Conservation (phyloP, 2,797 vertebrate genomes). For the Chelonia mydas region DNA sequence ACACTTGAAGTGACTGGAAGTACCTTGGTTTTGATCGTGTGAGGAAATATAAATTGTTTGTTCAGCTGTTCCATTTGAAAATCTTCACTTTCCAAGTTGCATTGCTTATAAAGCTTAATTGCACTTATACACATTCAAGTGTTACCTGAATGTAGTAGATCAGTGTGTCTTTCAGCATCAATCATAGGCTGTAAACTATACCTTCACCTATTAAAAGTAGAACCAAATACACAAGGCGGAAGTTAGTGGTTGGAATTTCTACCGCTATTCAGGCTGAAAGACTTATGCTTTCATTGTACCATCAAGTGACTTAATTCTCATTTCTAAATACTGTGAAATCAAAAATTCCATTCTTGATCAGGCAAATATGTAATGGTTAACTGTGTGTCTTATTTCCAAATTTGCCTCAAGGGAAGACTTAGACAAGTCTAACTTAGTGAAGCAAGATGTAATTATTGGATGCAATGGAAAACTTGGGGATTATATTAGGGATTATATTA, state of each 20-base stretch:
- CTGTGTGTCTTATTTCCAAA: neutral
- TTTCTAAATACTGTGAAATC: rapidly evolving
- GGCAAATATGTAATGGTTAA: neutral
- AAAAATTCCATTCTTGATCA: neutral
- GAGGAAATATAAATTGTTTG: neutral
- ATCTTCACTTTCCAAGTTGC: neutral
- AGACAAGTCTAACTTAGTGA: slow-evolving; percentile 15
- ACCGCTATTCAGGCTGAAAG: neutral
- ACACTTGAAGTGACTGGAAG: rapidly evolving
- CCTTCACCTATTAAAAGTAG: neutral
- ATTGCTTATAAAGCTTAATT: neutral
- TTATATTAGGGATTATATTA: slow-evolving; percentile 12
- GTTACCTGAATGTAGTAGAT: neutral
- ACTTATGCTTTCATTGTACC: neutral
- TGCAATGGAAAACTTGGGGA: slow-evolving; percentile 30
- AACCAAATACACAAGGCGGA: neutral
- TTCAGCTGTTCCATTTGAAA: neutral
- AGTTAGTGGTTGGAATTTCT: neutral
- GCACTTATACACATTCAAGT: neutral
- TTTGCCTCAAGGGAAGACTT: neutral
- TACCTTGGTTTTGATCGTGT: neutral
- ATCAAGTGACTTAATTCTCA: neutral
- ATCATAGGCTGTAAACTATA: neutral
- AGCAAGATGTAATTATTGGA: neutral
- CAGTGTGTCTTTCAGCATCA: neutral